These are phyloP conservation scores for Litoditis marina DNA, from an alignment of 2,888 invertebrate species.

Conservation along the genomic window DNA sequence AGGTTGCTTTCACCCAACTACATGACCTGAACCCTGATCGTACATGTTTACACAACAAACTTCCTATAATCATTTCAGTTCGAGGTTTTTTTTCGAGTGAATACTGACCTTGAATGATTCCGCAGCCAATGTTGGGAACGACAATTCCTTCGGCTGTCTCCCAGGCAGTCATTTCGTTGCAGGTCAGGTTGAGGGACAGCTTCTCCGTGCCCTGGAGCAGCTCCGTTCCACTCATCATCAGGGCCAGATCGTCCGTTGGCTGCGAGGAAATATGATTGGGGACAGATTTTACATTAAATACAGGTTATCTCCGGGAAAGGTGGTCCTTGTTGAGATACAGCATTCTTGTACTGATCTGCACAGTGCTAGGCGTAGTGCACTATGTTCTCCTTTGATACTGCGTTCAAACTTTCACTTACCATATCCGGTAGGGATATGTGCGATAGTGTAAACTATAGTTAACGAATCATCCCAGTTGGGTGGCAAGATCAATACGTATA, in stretches of 20 bases:
- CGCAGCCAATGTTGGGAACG: conserved; percentile 23
- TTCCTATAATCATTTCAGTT: neutral
- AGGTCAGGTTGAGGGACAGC: conserved; percentile 26
- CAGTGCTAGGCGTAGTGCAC: no score
- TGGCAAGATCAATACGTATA: no score
- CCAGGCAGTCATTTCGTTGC: conserved; percentile 34
- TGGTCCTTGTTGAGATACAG: neutral
- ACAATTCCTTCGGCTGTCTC: conserved; percentile 20
- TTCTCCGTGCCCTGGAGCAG: conserved; percentile 21
- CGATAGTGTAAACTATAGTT: no score
- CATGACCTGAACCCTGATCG: neutral
- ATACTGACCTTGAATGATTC: conserved; percentile 6
- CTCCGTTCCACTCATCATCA: conserved; percentile 6
- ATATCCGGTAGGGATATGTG: no score
- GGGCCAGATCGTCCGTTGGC: conserved; percentile 2
- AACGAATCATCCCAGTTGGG: no score
- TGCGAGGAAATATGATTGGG: neutral
- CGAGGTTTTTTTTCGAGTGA: neutral
- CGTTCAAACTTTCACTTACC: no score
- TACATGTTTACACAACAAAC: neutral
- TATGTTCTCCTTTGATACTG: no score
- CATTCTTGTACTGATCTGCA: neutral
- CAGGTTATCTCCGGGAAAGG: neutral
- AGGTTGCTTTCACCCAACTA: no score
- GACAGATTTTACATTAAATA: no score